Percentiles rank a stretch among this genome's conserved stretches.
phyloP scores from a whole-genome alignment of 2,113 vertebrate species.

The Ivindomyrus marchei region DNA sequence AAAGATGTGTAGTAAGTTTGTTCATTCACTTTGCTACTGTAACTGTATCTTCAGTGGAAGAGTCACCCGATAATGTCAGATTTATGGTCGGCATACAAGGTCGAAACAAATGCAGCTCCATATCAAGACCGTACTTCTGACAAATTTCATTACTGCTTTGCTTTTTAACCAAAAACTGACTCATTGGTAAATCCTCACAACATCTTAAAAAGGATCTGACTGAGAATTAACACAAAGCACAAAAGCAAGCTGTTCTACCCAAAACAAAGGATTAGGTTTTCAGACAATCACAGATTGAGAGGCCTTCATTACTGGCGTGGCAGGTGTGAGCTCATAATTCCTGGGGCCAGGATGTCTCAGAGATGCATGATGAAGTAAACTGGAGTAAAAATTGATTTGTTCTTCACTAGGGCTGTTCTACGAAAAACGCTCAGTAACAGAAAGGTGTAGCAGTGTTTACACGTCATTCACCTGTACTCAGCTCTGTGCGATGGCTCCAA shows the following conservation, averaged over 20 bases:
- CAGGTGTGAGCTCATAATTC: neutral
- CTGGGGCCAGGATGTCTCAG: neutral
- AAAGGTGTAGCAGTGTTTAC: neutral
- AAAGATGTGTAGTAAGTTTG: neutral
- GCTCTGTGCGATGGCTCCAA: neutral
- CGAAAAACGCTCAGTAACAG: neutral
- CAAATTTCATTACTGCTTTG: neutral
- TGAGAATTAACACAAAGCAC: neutral
- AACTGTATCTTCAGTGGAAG: neutral
- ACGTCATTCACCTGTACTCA: neutral
- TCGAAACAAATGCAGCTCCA: neutral
- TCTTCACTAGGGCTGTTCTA: neutral
- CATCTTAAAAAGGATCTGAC: neutral
- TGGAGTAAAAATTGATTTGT: neutral
- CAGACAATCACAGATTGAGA: neutral
- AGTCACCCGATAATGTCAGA: neutral
- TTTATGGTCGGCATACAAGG: neutral
- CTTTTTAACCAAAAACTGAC: neutral
- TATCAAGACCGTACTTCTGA: neutral
- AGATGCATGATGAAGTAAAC: neutral
- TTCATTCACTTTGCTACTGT: neutral
- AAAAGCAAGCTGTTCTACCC: neutral
- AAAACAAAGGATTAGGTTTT: neutral
- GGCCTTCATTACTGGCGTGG: neutral
- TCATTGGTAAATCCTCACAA: neutral